phyloP scores from a whole-genome alignment of 30 jellyfish, hydroid and myxozoan genomes.

The Sanderia malayensis region DNA sequence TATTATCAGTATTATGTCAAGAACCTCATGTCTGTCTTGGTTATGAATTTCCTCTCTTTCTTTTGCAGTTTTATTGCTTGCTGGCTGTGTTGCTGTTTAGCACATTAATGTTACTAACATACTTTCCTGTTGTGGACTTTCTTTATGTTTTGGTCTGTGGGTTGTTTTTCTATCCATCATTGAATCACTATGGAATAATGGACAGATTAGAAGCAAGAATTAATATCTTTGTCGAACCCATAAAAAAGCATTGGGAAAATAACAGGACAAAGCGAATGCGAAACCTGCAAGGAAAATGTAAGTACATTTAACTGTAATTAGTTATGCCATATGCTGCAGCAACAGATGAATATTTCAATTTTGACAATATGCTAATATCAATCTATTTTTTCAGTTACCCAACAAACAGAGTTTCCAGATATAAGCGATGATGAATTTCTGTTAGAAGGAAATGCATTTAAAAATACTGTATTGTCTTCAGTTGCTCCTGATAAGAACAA shows the following conservation, averaged over 20 bases:
- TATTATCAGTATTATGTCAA: too few relatives aligned
- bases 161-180: conserved; percentile 48
- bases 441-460: conserved; percentile 46
- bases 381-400: too few relatives aligned
- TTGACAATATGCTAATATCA: too few relatives aligned
- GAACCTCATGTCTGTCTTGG: too few relatives aligned
- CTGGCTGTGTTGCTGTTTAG: conserved; percentile 53
- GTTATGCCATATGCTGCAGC: too few relatives aligned
- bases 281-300: conserved; percentile 19
- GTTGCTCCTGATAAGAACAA: conserved; percentile 33
- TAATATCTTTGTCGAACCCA: conserved; percentile 34
- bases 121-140: conserved; percentile 53
- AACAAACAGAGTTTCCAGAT: too few relatives aligned
- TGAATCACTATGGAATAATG: conserved; percentile 53
- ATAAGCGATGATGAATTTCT: conserved; percentile 53
- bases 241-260: conserved; percentile 58
- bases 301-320: too few relatives aligned
- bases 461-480: conserved; percentile 38
- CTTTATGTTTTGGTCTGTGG: conserved; percentile 30
- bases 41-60: not conserved
- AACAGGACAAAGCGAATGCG: conserved; percentile 55
- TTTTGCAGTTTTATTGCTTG: conserved; percentile 57
- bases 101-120: conserved; percentile 37
- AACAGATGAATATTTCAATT: too few relatives aligned
- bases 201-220: conserved; percentile 47